phyloP scores from a whole-genome alignment of 2,113 vertebrate species.

The Coregonus clupeaformis region DNA sequence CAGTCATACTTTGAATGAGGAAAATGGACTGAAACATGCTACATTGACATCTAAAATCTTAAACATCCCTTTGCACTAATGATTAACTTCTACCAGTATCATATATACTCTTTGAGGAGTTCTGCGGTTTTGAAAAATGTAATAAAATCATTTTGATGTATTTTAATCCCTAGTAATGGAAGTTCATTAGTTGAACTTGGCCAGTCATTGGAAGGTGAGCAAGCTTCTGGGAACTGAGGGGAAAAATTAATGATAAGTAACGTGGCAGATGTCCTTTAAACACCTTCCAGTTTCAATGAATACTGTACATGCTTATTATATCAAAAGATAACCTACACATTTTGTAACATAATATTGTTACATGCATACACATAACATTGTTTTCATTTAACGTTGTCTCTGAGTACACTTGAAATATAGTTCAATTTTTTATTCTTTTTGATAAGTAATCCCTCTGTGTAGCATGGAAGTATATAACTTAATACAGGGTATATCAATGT shows the following conservation, averaged over 20 bases:
- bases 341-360: too few species aligned
- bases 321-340: not conserved
- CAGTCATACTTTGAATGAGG: too few species aligned
- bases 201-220: constrained; percentile 13
- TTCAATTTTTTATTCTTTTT: too few species aligned
- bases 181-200: constrained; percentile 40
- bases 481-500: too few species aligned
- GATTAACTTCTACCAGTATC: constrained; percentile 14
- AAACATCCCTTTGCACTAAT: constrained; percentile 2
- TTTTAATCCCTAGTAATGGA: constrained; percentile 32
- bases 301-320: constrained; percentile 6
- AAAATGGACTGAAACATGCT: too few species aligned
- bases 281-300: too few species aligned
- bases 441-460: too few species aligned
- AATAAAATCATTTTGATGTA: constrained; percentile 18
- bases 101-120: constrained; percentile 2
- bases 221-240: constrained; percentile 27
- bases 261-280: constrained; percentile 51
- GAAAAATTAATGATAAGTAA: constrained; percentile 30
- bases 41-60: constrained; percentile 5
- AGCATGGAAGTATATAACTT: too few species aligned
- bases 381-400: not conserved
- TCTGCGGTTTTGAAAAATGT: constrained; percentile 30
- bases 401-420: too few species aligned
- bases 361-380: too few species aligned